A percentile compares a stretch with the other conserved stretches of the same genome.
These are phyloP conservation scores for Brachyptera risi DNA, from an alignment of 2,888 invertebrate species.

Conservation along the genomic window DNA sequence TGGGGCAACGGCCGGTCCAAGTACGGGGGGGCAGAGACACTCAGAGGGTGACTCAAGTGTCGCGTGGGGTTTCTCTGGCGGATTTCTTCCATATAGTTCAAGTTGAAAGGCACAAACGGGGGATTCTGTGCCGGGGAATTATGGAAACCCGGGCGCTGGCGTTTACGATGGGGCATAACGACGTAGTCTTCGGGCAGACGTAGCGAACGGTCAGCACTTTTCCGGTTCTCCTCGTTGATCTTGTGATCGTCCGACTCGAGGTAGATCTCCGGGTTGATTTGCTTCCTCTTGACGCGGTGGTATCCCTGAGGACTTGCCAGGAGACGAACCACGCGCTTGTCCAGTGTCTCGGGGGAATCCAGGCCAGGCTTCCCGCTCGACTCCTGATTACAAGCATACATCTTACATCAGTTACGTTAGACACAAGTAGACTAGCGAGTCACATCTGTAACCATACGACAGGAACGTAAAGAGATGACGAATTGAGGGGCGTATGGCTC, in stretches of 20 bases:
- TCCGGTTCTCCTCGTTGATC: slow-evolving; percentile 11
- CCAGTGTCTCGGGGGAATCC: not conserved
- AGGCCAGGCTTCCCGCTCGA: not conserved
- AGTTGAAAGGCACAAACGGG: slow-evolving; percentile 78
- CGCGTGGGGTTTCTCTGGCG: slow-evolving; percentile 25
- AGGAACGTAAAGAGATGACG: too few relatives aligned
- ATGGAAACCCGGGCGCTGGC: slow-evolving; percentile 75
- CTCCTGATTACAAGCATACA: too few relatives aligned
- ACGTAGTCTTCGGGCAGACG: slow-evolving; percentile 78
- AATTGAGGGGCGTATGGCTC: too few relatives aligned
- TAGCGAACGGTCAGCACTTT: slow-evolving; percentile 45
- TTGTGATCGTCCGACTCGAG: slow-evolving; percentile 1
- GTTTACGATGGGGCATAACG: slow-evolving; percentile 81
- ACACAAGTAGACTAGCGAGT: too few relatives aligned
- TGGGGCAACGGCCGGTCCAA: slow-evolving; percentile 33
- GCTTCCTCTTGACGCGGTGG: slow-evolving; percentile 7
- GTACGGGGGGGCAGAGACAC: slow-evolving; percentile 70
- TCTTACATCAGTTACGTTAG: too few relatives aligned
- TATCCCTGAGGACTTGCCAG: not conserved
- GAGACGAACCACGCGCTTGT: not conserved
- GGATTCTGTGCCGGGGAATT: slow-evolving; percentile 84
- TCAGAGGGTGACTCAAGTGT: slow-evolving; percentile 59
- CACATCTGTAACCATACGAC: too few relatives aligned
- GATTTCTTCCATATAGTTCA: slow-evolving; percentile 69
- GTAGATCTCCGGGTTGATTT: not conserved